These are phyloP conservation scores for Clamator glandarius DNA, from an alignment of 2,797 vertebrate species.

Conservation along the genomic window DNA sequence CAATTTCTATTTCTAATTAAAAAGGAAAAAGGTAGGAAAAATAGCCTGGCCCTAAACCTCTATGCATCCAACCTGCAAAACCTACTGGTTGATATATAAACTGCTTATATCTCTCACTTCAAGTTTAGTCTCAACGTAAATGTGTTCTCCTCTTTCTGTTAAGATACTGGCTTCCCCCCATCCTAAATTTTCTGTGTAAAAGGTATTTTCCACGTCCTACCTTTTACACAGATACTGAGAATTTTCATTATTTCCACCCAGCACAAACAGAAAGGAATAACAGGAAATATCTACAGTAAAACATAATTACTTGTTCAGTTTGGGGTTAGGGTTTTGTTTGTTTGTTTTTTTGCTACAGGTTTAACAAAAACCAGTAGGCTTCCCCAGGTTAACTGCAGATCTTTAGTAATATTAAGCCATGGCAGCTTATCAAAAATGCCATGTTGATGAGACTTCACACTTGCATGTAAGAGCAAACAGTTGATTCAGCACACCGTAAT, in stretches of 20 bases:
- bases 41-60: neutral
- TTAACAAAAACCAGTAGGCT: neutral
- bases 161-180: neutral
- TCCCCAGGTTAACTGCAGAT: neutral
- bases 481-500: neutral
- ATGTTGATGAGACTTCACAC: neutral
- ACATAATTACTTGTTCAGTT: neutral
- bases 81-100: neutral
- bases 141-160: neutral
- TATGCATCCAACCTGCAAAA: neutral
- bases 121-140: neutral
- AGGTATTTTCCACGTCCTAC: neutral
- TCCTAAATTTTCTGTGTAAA: neutral
- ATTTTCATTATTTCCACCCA: neutral
- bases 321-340: neutral
- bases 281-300: neutral
- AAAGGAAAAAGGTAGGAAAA: neutral
- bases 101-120: neutral
- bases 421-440: neutral
- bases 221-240: neutral
- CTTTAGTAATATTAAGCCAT: neutral
- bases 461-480: neutral
- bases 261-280: neutral
- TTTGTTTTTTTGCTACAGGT: neutral
- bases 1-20: neutral